Evolutionary conservation across 2,888 invertebrate genomes (phyloP).

Genomic region (Synergus umbraculus): DNA sequence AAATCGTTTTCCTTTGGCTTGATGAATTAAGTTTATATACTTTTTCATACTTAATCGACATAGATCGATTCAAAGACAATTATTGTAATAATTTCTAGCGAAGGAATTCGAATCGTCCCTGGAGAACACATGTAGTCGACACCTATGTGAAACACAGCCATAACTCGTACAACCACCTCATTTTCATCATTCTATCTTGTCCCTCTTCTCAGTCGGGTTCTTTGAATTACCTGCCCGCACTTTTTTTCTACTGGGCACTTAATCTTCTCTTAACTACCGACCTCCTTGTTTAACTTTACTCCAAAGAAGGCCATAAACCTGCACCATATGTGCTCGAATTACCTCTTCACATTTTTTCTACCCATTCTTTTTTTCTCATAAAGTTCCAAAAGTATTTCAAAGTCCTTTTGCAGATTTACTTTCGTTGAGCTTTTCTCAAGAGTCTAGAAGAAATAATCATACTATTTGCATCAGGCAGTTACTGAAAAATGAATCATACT

Average conservation of each 20-base stretch:
- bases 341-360: conserved; percentile 24
- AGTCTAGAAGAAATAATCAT: no score
- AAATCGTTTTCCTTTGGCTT: no score
- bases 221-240: conserved; percentile 35
- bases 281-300: conserved; percentile 38
- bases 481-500: no score
- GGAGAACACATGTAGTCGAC: conserved; percentile 17
- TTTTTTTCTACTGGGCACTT: conserved; percentile 39
- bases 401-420: background rate
- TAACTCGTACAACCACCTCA: conserved; percentile 35
- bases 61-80: background rate
- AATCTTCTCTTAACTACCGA: conserved; percentile 39
- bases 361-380: background rate
- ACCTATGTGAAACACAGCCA: conserved; percentile 33
- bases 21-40: no score
- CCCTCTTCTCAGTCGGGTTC: conserved; percentile 32
- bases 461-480: no score
- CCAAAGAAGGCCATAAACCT: conserved; percentile 38
- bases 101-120: background rate
- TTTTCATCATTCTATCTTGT: conserved; percentile 39
- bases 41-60: background rate
- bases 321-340: conserved; percentile 31
- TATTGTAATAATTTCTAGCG: background rate
- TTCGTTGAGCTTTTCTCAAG: no score
- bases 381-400: background rate